Base-by-base conservation (phyloP, 2,797 vertebrate genomes). In the Sebastes miniatus region DNA sequence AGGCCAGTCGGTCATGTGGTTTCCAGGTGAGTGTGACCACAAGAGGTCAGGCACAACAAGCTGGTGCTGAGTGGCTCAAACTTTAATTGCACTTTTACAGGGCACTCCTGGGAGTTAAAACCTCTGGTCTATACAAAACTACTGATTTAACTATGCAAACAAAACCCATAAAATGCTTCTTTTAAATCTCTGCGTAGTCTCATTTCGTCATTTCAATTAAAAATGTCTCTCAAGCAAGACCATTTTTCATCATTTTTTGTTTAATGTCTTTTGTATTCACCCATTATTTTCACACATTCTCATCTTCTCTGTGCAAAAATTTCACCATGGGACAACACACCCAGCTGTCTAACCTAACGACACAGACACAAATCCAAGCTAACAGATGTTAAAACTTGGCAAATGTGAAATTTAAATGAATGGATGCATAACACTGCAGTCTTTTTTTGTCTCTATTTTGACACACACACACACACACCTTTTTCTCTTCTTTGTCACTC, bases 11-110 rank as follows among this genome's bases (percentile, higher is more conserved):
- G 27, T 57, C 34, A 16, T 31, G 8, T 68, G 57, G 27, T 57
- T 20, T 82, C 73, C 54, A 66, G 71, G 67, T 73, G 56, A 73
- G 36, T 79, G 14, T 86, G 81, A 82, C 87, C 87, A 90, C 85
- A 80, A 91, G 83, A 88, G 81, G 82, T 89, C 83, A 87, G 80
- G 34, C 80, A 83, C 4, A 79, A 75, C 73, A 83, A 80, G 78
- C 66, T 66, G 36, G 18, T 62, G 14, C 27, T 25, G 13, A 59
- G 31, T 47, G 56, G 29, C 62, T 77, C 24, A 58, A 50, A 47
- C 56, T 77, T 57, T 36, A 20, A 8, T 4, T 20, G 10, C 2
- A 52, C 57, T 70, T 70, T 69, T 18, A 22, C 66, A 62, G 18
- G 58, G 27, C 22, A 31, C 56, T 58, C 2, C 36, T 31, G 14